phyloP scores from a whole-genome alignment of 2,113 vertebrate genomes.

The Falcunculus frontatus region DNA sequence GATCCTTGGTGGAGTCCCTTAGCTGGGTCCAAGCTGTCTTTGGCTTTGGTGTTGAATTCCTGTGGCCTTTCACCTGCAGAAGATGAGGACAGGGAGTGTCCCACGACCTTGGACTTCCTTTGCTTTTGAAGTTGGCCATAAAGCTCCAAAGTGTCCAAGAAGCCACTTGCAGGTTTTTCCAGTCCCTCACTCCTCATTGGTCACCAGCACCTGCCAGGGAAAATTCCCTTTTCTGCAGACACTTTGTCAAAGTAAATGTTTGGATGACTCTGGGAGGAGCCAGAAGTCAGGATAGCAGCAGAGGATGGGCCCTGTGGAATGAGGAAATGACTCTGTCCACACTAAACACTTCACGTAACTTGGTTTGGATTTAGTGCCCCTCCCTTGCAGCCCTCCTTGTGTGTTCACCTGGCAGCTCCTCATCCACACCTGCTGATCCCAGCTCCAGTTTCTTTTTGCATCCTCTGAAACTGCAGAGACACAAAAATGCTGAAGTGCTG shows the following conservation, averaged over 20 bases:
- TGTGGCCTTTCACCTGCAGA: neutral
- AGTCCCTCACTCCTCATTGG: neutral
- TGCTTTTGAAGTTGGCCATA: neutral
- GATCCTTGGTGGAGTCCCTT: neutral
- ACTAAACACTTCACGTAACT: neutral
- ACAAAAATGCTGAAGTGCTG: neutral
- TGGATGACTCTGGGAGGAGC: neutral
- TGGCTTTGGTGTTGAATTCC: neutral
- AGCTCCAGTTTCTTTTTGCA: neutral
- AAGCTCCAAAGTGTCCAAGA: neutral
- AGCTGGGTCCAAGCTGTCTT: neutral
- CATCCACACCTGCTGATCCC: neutral
- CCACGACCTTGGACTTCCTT: neutral
- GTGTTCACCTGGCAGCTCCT: neutral
- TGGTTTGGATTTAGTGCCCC: neutral
- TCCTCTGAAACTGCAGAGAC: neutral
- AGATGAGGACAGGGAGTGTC: neutral
- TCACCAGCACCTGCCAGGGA: neutral
- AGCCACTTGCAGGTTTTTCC: neutral
- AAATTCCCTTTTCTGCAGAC: neutral
- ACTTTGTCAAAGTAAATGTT: neutral
- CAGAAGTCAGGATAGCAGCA: neutral
- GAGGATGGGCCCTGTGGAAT: neutral
- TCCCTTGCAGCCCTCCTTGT: neutral
- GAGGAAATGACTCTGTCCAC: neutral